Base-by-base conservation (phyloP, 2,888 invertebrate genomes). In the Desoria tigrina region DNA sequence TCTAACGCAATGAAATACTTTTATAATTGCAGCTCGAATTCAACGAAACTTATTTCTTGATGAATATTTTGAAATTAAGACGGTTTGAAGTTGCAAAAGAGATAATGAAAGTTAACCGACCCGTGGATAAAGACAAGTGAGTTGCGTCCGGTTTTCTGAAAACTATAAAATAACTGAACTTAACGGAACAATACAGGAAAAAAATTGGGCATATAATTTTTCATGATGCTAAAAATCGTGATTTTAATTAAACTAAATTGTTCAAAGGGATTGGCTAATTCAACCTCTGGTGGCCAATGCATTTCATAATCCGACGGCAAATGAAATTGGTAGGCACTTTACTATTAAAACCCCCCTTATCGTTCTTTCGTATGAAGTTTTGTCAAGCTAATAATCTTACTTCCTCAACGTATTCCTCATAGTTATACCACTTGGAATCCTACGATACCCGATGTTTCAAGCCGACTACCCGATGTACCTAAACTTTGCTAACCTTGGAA, bases 281-380 rank as follows among this genome's bases (percentile, higher is more conserved):
- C 78, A 78, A 50, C 83, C 83, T 0, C 80, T 83, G 27, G 79
- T 83, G 16, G 84, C 85, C 18, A 85, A 85, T 77, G 85, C 85
- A 1, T 85, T 84, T 77, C 85, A 85, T 78, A 83, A 82, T 70
- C 82, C 84, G n/a, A 82, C 84, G 49, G 83, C 83, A 67, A 85
- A 85, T 78, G 84, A 84, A 78, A 85, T 85, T 57, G 79, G 80
- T 80, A 76, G 16, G 26, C 6, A 49, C 9, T 39, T 39, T 39
- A 16, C 39, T 39, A 39, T 39, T 16, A 9, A 39, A 39, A 11
- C 16, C 9, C 16, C 39, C 16, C 16, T 11, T 39, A 39, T 9
- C 9, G 16, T 11, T 11, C 9, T 39, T 11, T 18, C 45, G 4
- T 18, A 9, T 45, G 9, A 32, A 32, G 6, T 32, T 32, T 32